Evolutionary conservation across 2,888 invertebrate genomes (phyloP), one percentile per base, ranked within the genome.

Genomic region (Parnassius orleans): DNA sequence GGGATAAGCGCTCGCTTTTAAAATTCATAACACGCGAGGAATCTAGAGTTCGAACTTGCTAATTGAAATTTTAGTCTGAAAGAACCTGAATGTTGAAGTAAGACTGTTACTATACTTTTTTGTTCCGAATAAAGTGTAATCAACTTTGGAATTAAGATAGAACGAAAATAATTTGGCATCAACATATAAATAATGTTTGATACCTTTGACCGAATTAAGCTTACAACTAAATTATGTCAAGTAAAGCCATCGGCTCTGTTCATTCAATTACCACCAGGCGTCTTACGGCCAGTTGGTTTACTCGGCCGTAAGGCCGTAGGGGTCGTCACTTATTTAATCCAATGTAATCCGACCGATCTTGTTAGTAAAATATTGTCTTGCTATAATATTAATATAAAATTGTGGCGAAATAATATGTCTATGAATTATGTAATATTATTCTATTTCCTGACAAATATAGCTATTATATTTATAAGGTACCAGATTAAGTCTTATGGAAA

Each of bases 261-360:
- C 56, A 61, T 61, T 61, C 56, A 57, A 33, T 33, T 33, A 33
- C 33, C 33, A 33, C 33, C 33, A 33, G 5, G 33, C 33, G 33
- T 33, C 33, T 33, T 33, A 48, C 12, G 48, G 12, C 14, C 9
- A 48, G 48, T 9, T 48, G 14, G 44, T 42, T 19, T 44, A 46
- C 51, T 42, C 47, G 50, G 56, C 61, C 61, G 51, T 56, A 47
- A 19, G 61, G 52, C 55, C 52, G 51, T 60, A 5, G 33, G 5
- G 5, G 33, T 33, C 50, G 55, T 60, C 60, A 44, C 60, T 55
- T 46, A 46, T 19, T 56, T 56, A 61, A 56, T 56, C 56, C 56
- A 56, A 56, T 52, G 52, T 61, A 61, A 61, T 61, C 46, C 51
- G 33, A 33, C 51, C 56, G 56, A 56, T 56, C 41, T 56, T 41